A percentile compares a stretch with the other conserved stretches of the same genome.
phyloP scores from a whole-genome alignment of 2,797 vertebrate genomes.

The Cryptoprocta ferox region DNA sequence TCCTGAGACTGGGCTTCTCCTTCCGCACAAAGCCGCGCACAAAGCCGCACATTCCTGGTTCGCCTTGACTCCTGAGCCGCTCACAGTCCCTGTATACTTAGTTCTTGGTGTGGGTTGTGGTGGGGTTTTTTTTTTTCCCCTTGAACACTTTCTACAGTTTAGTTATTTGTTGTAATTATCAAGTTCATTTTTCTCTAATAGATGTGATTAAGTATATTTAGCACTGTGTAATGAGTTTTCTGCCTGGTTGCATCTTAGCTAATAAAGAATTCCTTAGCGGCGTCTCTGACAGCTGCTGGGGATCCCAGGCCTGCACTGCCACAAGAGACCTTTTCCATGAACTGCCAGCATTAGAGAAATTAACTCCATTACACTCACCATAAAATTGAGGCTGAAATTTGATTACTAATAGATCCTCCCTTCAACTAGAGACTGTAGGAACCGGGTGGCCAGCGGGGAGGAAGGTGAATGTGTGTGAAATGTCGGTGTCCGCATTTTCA shows the following conservation, averaged over 20 bases:
- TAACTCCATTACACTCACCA: constrained; percentile 90
- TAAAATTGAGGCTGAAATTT: constrained; percentile 90
- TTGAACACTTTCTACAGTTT: constrained; percentile 87
- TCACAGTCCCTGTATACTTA: not conserved
- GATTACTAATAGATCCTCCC: constrained; percentile 86
- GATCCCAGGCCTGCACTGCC: constrained; percentile 86
- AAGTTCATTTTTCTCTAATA: constrained; percentile 94
- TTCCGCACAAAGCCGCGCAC: not conserved
- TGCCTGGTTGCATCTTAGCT: constrained; percentile 98
- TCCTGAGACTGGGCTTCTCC: constrained; percentile 27
- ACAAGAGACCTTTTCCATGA: constrained; percentile 85
- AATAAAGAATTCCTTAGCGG: constrained; percentile 93
- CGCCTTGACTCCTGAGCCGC: not conserved
- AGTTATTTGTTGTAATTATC: constrained; percentile 92
- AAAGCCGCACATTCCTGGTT: accelerated
- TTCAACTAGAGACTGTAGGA: constrained; percentile 68
- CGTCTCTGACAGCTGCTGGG: constrained; percentile 90
- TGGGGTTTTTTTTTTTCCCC: constrained; percentile 25
- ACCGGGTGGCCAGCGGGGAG: not conserved
- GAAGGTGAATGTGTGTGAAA: not conserved
- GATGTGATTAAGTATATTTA: constrained; percentile 99
- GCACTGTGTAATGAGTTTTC: constrained; percentile 99
- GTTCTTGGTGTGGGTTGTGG: constrained; percentile 65
- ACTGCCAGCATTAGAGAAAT: constrained; percentile 89
- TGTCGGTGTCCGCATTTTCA: not conserved